These are phyloP conservation scores for Papilio glaucus DNA, from an alignment of 1,140 invertebrate genomes.

Conservation along the genomic window DNA sequence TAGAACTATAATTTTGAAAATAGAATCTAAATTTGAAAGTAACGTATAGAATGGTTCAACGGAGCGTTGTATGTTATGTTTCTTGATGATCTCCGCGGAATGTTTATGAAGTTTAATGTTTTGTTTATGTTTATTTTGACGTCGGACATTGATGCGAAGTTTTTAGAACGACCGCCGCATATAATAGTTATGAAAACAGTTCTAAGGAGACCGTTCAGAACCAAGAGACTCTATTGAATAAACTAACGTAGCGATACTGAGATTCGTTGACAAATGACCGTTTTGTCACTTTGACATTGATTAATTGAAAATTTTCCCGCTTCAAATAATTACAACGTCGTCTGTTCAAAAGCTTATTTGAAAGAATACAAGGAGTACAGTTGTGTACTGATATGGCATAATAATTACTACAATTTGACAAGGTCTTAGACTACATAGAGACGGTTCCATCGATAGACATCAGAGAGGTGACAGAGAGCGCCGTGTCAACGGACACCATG, in stretches of 20 bases:
- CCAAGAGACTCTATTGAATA: neutral
- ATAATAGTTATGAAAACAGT: slow-evolving; percentile 35
- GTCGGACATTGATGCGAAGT: slow-evolving; percentile 29
- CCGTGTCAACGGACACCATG: slow-evolving; percentile 52
- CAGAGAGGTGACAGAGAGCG: slow-evolving; percentile 47
- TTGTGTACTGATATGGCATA: neutral
- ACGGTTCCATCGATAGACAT: neutral
- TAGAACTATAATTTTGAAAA: neutral
- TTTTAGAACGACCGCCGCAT: slow-evolving; percentile 1
- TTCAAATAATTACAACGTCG: slow-evolving; percentile 45
- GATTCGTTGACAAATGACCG: slow-evolving; percentile 55
- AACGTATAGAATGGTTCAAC: neutral
- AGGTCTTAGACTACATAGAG: neutral
- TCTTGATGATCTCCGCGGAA: slow-evolving; percentile 13
- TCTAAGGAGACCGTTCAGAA: slow-evolving; percentile 28
- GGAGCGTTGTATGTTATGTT: neutral
- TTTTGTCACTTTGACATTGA: slow-evolving; percentile 55
- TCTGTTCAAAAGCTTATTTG: slow-evolving; percentile 8
- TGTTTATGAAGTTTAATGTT: slow-evolving; percentile 35
- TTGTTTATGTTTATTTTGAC: slow-evolving; percentile 39
- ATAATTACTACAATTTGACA: slow-evolving; percentile 9
- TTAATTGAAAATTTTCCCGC: slow-evolving; percentile 62
- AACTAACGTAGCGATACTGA: slow-evolving; percentile 41
- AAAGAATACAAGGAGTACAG: neutral
- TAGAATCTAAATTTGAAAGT: slow-evolving; percentile 9